Evolutionary conservation across 2,888 invertebrate species (phyloP), one percentile per base, ranked within the genome.

Genomic region (Incurvaria masculella): DNA sequence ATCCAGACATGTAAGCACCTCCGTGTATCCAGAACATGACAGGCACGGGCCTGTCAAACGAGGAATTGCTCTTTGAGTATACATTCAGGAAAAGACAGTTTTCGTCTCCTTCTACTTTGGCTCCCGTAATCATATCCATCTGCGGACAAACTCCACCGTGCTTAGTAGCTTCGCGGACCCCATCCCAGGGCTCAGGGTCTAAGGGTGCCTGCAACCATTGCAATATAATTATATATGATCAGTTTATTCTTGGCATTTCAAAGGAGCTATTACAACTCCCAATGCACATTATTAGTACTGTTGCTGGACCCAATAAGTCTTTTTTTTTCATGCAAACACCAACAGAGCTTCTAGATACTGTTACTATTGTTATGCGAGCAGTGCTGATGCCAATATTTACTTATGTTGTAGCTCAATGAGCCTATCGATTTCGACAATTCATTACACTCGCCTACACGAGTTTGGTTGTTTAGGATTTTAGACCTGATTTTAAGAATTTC

Each of bases 11-110:
- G 48, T 62, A 75, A 8, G 61, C 66, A 2, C 76, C 78, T 3
- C 74, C 75, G 49, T 76, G 72, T 33, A 76, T 65, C 55, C 63
- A 76, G 1, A 79, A 66, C 65, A 78, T 67, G 2, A 75, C 76
- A 1, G 75, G 70, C 17, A 62, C 51, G 6, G 48, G 45, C 49
- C 61, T 61, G 11, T 58, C 50, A 14, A 52, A 44, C 0, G 49
- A 38, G 4, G 53, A 18, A 11, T 64, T 45, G 1, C 60, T 57
- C 47, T 56, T 62, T 1, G 69, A 64, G 45, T 72, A 72, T 2
- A 73, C 59, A 40, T 73, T 73, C 2, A 72, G 51, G 27, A 63
- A 68, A 18, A 73, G 58, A 21, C 72, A 72, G 51, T 72, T 65
- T 56, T 72, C 72, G 38, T 54, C 61, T 8, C 72, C 72, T 42